Base-by-base conservation (phyloP, 2,113 vertebrate species). In the Microtus ochrogaster region DNA sequence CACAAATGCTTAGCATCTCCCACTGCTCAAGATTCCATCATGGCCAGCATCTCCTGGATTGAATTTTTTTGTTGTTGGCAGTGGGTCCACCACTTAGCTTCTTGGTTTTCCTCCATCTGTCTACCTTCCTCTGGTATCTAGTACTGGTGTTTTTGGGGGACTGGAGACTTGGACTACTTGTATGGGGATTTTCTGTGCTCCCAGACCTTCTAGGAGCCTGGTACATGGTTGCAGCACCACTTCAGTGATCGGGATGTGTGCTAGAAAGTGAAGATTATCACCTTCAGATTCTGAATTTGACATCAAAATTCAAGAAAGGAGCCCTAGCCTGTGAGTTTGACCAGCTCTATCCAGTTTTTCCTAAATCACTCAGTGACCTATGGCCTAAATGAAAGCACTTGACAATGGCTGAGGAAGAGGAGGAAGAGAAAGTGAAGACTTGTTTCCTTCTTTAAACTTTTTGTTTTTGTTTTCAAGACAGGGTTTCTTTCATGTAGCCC, bases 311-410 rank as follows among this genome's bases (percentile, higher is more conserved):
- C 8, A 17, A 86, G 73, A 73, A 86, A 86, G 44, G 33, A 93
- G 21, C 22, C 30, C 66, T 28, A 61, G 41, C 39, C 73, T 91
- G 2, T 47, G 28, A 95, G 39, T 74, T 72, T 44, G 49, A n/a
- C 41, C 28, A 47, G 63, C 22, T 8, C 13, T 92, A 61, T 76
- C 22, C 47, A 92, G 3, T 44, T 55, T 92, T 44, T 36, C n/a
- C 41, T 66, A 68, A 87, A 36, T 81, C 58, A 78, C 26, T 70
- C 77, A 44, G 79, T 61, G 41, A 49, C 39, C 58, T 17, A 11
- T 36, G 78, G 63, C 63, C 81, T 79, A 47, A 95, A 44, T 14
- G 22, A 92, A 90, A 78, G 73, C 74, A 95, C 47, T 85, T 55
- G 79, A 39, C n/a, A 16, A 1, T 55, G 72, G 4, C 77, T 89